Evolutionary conservation across 2,888 invertebrate genomes (phyloP).

Genomic region (Ectropis crepuscularia): DNA sequence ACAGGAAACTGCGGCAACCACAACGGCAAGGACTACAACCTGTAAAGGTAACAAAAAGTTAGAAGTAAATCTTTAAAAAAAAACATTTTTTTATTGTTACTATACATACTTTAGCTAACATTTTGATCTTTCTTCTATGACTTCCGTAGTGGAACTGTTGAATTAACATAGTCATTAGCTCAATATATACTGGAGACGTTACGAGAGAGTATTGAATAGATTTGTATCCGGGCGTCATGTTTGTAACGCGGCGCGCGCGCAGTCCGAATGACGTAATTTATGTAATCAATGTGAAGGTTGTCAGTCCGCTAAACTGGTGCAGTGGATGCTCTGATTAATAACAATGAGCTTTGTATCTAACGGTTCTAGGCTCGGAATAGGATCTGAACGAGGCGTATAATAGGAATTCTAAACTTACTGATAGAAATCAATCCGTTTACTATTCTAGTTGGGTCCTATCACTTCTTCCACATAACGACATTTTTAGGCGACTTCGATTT

Average conservation of each 20-base stretch:
- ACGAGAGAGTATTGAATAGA: conserved; percentile 82
- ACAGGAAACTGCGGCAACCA: conserved; percentile 54
- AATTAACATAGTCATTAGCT: conserved; percentile 80
- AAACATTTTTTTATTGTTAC: conserved; percentile 22
- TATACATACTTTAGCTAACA: conserved; percentile 75
- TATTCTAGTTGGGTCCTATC: conserved; percentile 46
- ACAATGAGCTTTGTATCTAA: conserved; percentile 38
- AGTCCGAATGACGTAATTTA: conserved; percentile 78
- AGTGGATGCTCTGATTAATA: conserved; percentile 50
- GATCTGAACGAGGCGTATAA: conserved; percentile 35
- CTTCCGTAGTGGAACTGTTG: conserved; percentile 81
- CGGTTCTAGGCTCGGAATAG: conserved; percentile 35
- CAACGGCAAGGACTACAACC: conserved; percentile 62
- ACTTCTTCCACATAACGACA: conserved; percentile 32
- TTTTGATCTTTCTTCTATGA: conserved; percentile 77
- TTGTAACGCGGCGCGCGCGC: conserved; percentile 67
- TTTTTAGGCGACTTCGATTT: conserved; percentile 41
- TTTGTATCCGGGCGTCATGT: conserved; percentile 75
- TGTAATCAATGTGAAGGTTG: conserved; percentile 82
- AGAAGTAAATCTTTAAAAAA: conserved; percentile 24
- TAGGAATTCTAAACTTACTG: conserved; percentile 37
- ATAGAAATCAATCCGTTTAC: conserved; percentile 49
- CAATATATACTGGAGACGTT: conserved; percentile 84
- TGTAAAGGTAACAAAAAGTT: conserved; percentile 50
- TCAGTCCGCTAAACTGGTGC: conserved; percentile 60